These are phyloP conservation scores for Palythoa heliodiscus DNA, from an alignment of 92 coral and sea anemone species.

Conservation along the genomic window DNA sequence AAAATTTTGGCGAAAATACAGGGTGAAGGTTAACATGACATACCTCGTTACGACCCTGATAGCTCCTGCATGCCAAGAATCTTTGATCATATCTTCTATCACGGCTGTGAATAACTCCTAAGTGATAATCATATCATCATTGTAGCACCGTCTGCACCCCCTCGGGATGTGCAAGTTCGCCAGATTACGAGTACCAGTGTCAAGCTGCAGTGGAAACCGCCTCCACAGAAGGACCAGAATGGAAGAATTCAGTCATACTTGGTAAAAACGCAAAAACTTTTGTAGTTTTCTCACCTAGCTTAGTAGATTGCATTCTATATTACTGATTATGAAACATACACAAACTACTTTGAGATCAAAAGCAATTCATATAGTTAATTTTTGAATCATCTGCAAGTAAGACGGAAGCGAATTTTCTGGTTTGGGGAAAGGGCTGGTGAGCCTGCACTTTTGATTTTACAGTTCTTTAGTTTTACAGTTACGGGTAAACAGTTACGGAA, in stretches of 20 bases:
- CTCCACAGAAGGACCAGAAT: slow-evolving; percentile 93
- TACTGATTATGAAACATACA: no score
- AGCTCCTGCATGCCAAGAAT: no score
- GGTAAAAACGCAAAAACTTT: slow-evolving; percentile 48
- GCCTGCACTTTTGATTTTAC: no score
- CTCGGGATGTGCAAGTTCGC: slow-evolving; percentile 73
- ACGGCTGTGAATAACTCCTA: neutral
- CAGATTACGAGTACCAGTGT: slow-evolving; percentile 79
- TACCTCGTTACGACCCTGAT: no score
- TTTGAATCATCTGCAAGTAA: no score
- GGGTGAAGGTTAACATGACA: no score
- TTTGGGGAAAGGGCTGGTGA: no score
- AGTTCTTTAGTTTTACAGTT: no score
- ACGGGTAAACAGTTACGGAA: no score
- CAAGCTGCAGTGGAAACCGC: slow-evolving; percentile 89
- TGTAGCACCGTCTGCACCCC: slow-evolving; percentile 87
- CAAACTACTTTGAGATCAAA: neutral
- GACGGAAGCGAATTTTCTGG: no score
- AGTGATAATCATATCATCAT: neutral
- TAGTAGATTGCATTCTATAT: neutral
- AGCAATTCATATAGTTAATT: no score
- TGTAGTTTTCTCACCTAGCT: neutral
- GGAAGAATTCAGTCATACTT: slow-evolving; percentile 74
- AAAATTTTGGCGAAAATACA: no score
- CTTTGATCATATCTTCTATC: neutral